Evolutionary conservation across 2,113 vertebrate genomes (phyloP).

Genomic region (Leptocoma aspasia): DNA sequence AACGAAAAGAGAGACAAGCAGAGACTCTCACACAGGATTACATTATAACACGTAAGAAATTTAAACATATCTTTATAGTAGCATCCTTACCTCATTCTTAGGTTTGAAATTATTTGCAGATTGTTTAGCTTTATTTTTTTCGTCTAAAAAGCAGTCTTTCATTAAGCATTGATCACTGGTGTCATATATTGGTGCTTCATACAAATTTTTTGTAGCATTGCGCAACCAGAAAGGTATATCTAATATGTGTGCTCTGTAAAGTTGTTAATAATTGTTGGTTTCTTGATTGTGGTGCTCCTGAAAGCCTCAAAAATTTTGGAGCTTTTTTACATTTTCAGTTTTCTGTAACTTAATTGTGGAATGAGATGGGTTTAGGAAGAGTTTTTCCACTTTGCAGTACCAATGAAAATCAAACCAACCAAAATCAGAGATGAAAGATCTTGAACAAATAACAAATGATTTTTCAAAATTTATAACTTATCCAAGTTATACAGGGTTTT

Average conservation of each 20-base stretch:
- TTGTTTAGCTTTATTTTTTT: not conserved
- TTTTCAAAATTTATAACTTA: not conserved
- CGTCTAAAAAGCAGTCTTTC: not conserved
- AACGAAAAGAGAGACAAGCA: slow-evolving; percentile 88
- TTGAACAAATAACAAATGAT: not conserved
- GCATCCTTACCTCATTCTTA: not conserved
- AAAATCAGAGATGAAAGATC: not conserved
- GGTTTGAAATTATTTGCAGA: not conserved
- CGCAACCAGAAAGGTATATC: not conserved
- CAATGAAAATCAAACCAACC: too few species aligned
- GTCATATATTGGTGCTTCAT: not conserved
- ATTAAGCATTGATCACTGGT: not conserved
- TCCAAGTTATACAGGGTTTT: not conserved
- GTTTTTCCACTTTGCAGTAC: not conserved
- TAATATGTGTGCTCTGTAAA: not conserved
- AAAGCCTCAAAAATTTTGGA: not conserved
- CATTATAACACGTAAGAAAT: slow-evolving; percentile 94
- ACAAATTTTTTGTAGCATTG: not conserved
- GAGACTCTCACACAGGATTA: slow-evolving; percentile 96
- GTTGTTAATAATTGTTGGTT: not conserved
- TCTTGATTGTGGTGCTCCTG: not conserved
- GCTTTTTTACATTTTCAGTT: not conserved
- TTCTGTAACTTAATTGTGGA: not conserved
- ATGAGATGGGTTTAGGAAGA: not conserved
- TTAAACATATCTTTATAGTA: not conserved